Evolutionary conservation across 2,113 vertebrate genomes (phyloP).

Genomic region (Columba janthina): DNA sequence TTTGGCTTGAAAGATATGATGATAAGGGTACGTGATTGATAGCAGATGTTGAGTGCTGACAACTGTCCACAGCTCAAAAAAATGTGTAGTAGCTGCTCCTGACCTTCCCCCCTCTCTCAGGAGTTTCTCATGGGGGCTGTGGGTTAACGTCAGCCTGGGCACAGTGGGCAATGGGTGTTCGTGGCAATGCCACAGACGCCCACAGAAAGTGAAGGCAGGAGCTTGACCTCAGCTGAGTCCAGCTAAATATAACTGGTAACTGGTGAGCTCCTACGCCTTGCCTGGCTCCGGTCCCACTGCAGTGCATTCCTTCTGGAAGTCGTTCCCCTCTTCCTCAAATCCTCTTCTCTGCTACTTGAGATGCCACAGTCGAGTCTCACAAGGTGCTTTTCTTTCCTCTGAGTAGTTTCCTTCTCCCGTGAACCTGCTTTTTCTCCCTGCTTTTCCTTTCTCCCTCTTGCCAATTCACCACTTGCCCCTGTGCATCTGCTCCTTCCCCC

Average conservation of each 20-base stretch:
- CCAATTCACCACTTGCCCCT: neutral
- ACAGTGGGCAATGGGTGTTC: accelerated
- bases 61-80: neutral
- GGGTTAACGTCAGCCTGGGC: neutral
- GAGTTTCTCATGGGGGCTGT: neutral
- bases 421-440: neutral
- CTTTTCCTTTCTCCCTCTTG: neutral
- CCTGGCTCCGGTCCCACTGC: neutral
- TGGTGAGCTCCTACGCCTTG: neutral
- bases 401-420: neutral
- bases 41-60: neutral
- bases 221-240: neutral
- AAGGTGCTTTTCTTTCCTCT: neutral
- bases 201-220: neutral
- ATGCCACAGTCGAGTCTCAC: neutral
- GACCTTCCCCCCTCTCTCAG: neutral
- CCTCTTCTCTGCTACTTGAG: neutral
- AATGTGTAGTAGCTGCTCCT: neutral
- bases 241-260: neutral
- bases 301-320: neutral
- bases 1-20: neutral
- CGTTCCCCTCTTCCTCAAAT: neutral
- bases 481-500: neutral
- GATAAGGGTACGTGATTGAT: neutral
- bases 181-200: accelerated